Evolutionary conservation across 2,797 vertebrate genomes (phyloP).

Genomic region (Sebastes hubbsi): DNA sequence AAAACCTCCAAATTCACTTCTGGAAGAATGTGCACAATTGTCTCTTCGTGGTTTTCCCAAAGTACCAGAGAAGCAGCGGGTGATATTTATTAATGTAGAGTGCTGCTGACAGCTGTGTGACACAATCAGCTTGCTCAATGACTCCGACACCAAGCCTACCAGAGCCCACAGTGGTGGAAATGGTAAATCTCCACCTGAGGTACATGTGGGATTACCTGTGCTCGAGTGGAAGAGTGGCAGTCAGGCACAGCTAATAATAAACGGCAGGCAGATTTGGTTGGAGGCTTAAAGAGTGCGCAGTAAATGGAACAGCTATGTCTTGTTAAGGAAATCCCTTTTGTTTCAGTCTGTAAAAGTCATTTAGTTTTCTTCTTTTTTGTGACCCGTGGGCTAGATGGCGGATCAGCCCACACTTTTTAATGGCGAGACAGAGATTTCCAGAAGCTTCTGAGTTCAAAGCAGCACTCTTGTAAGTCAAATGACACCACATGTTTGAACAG

Average conservation of each 20-base stretch:
- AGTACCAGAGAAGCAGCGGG: slow-evolving; percentile 19
- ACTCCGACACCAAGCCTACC: slow-evolving; percentile 29
- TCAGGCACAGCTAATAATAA: slow-evolving; percentile 35
- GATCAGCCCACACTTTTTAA: slow-evolving; percentile 73
- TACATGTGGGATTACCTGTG: slow-evolving; percentile 60
- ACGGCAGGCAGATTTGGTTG: slow-evolving; percentile 39
- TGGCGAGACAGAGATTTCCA: slow-evolving; percentile 59
- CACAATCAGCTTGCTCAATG: slow-evolving; percentile 32
- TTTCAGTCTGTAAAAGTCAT: slow-evolving; percentile 62
- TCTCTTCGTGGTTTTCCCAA: slow-evolving; percentile 24
- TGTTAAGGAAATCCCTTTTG: slow-evolving; percentile 64
- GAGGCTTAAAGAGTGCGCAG: slow-evolving; percentile 43
- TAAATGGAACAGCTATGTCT: slow-evolving; percentile 58
- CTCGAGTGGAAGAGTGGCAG: slow-evolving; percentile 42
- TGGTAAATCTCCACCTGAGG: slow-evolving; percentile 55
- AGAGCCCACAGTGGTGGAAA: slow-evolving; percentile 31
- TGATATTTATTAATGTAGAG: slow-evolving; percentile 26
- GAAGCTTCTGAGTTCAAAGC: slow-evolving; percentile 34
- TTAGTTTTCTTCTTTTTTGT: slow-evolving; percentile 38
- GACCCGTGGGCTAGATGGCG: slow-evolving; percentile 39
- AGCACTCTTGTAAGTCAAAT: slow-evolving; percentile 40
- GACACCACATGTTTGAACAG: slow-evolving; percentile 41
- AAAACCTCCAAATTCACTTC: slow-evolving; percentile 28
- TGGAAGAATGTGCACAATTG: slow-evolving; percentile 40
- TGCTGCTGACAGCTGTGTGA: slow-evolving; percentile 33